Base-by-base conservation (phyloP, 37 sponge, comb jelly and placozoan species). In the Lycopodina hypogea region DNA sequence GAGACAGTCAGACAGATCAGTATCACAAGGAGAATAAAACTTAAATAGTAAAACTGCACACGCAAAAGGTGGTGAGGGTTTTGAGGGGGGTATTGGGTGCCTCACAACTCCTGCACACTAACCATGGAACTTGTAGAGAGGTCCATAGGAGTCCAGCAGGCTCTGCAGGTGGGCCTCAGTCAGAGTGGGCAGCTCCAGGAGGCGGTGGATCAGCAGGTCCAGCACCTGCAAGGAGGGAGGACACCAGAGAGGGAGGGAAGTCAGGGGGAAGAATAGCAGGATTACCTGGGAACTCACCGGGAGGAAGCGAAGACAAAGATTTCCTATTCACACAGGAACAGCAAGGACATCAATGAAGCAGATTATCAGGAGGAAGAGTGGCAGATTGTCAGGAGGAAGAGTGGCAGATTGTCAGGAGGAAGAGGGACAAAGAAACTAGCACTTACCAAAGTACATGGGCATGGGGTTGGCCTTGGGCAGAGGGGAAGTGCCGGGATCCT, bases 121-220 rank as follows among this genome's bases (percentile, higher is more conserved):
- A 86, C 87, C 84, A 68, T 95, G 96, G 72, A 86, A 95, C 56
- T 78, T 78, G 57, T 92, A 95, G 71, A 95, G 84, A 24, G 50
- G 57, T 28, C 87, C 72, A 26, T 81, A 72, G 28, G 76, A 66
- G 48, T 81, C 84, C 66, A 95, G 69, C 21, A 92, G 42, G 30
- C 38, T 29, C 55, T 81, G 82, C 23, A 95, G 71, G 26, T 68
- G 55, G 26, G 76, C 56, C 21, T 60, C 66, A 29, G 89, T 83
- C 36, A 57, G 22, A 1, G 51, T 56, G 0, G 87, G 81, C 15
- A 84, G 22, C 75, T 95, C 96, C 70, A 95, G 72, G 53, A 92
- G 30, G 1, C 93, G 75, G 53, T 95, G 93, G 15, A 95, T 42
- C 42, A 89, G 56, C 24, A 95, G 67, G 40, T 94, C 95, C 23